Evolutionary conservation across 2,888 invertebrate species (phyloP), one percentile per base, ranked within the genome.

Genomic region (Kryphioiulus occultus): DNA sequence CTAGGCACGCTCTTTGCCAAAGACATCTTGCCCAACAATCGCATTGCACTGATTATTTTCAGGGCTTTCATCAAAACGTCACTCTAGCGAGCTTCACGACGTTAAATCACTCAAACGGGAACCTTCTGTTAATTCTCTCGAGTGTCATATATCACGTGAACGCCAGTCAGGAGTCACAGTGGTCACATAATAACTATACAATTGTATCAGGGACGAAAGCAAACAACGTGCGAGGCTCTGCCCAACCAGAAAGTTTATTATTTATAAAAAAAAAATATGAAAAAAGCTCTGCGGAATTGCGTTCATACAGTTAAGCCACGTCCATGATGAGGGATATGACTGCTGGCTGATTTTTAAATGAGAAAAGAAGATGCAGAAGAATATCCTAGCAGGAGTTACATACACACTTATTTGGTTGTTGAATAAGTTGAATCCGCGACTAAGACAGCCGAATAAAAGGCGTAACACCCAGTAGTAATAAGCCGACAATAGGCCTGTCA

Each of bases 371-470:
- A 68, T 9, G 26, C 12, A 59, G 59, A 68, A 68, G 68, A 68
- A 68, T 1, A 26, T 68, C 68, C 1, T 12, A 68, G 26, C 22
- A 68, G 22, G 68, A 4, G 68, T 10, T 68, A 26, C 22, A 68
- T 22, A 68, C 26, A 10, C 68, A 68, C 9, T 26, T 68, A 22
- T 68, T 22, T 12, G 68, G 68, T 68, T 26, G 10, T 26, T 68
- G 68, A 68, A 68, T 68, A 68, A 68, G 26, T 68, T 68, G 68
- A 68, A 68, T 68, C n/a, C 26, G 26, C 26, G 15, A 26, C 68
- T 68, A 68, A 68, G 68, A 68, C 68, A 68, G 68, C 68, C 26
- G 68, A 68, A 68, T 68, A 68, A 68, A 68, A 68, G 68, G 68
- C 68, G 68, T 68, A 68, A 68, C 68, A 68, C 68, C 68, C 68